These are phyloP conservation scores for Chrysaora quinquecirrha DNA, from an alignment of 30 jellyfish, hydroid and myxozoan species.

Conservation along the genomic window DNA sequence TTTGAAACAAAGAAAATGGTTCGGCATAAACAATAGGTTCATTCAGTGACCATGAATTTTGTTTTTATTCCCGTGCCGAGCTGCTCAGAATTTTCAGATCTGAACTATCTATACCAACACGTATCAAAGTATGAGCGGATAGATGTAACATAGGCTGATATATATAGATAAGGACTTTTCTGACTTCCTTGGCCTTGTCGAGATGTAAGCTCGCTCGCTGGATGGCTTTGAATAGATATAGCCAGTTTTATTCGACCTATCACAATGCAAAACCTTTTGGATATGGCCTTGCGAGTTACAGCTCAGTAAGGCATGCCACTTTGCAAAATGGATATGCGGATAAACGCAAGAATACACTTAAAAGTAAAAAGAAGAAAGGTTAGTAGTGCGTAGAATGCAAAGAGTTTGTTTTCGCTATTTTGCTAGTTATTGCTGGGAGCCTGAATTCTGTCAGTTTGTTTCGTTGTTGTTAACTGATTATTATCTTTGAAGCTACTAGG, in stretches of 20 bases:
- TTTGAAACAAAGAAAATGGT: not conserved
- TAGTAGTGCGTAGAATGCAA: constrained; percentile 3
- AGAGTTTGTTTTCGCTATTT: too few species aligned
- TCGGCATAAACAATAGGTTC: not conserved
- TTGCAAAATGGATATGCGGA: not conserved
- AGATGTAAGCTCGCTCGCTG: constrained; percentile 2
- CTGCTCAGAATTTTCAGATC: too few species aligned
- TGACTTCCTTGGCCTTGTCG: too few species aligned
- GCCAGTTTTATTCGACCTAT: constrained; percentile 49
- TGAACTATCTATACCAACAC: too few species aligned
- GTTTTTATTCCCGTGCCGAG: too few species aligned
- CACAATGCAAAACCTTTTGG: constrained; percentile 8
- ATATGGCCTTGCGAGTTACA: not conserved
- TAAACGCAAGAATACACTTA: not conserved
- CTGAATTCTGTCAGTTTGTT: too few species aligned
- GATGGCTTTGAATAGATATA: constrained; percentile 65
- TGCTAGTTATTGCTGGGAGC: too few species aligned
- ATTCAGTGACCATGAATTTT: constrained; percentile 1
- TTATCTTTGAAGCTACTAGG: too few species aligned
- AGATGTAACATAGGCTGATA: too few species aligned
- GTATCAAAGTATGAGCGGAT: too few species aligned
- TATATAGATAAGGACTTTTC: too few species aligned
- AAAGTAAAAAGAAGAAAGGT: constrained; percentile 12
- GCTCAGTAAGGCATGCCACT: not conserved
- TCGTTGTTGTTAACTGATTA: too few species aligned